Base-by-base conservation (phyloP, 2,113 vertebrate species). In the Brienomyrus longianalis region DNA sequence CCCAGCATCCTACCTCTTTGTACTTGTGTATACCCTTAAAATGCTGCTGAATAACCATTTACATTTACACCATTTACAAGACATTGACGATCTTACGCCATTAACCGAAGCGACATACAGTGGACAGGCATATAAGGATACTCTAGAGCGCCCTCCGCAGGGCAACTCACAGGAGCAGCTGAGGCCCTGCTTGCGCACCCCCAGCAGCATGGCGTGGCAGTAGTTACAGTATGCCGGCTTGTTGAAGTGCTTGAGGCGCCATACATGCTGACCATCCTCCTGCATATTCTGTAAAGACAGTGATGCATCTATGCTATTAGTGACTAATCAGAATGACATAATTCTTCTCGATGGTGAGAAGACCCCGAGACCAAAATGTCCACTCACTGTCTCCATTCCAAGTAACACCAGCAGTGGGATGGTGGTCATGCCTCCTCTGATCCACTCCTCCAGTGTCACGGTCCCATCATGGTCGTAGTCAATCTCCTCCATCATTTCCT, bases 401-500 rank as follows among this genome's bases (percentile, higher is more conserved):
- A 99, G 95, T 5, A 99, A 95, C 2, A 99, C 98, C 39, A 99
- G 95, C 21, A 99, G 96, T 0, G 98, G 98, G 90, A 99, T 98
- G 13, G 98, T 99, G 2, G 97, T 99, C 97, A 98, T 97, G 88
- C 98, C 98, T 15, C 98, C 98, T 92, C 98, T 97, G 90, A 99
- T 98, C 98, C 98, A 99, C 89, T 99, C 98, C 90, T 97, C 96
- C 91, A 99, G 93, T 2, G 98, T 98, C 85, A 99, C 98, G 0
- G 97, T 98, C 23, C 98, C 98, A 47, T 99, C 97, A 21, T 95
- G 97, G 89, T 99, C 97, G 19, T 98, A 99, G 93, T 99, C 98
- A 74, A 99, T 99, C 94, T 99, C 98, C 92, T 96, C 96, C 98
- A 99, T 99, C 98, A 99, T 99, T 93, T 99, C 98, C 93, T 98